Conservation (phyloP, 92 coral and sea anemone species). For the Umimayanthus kanabou region DNA sequence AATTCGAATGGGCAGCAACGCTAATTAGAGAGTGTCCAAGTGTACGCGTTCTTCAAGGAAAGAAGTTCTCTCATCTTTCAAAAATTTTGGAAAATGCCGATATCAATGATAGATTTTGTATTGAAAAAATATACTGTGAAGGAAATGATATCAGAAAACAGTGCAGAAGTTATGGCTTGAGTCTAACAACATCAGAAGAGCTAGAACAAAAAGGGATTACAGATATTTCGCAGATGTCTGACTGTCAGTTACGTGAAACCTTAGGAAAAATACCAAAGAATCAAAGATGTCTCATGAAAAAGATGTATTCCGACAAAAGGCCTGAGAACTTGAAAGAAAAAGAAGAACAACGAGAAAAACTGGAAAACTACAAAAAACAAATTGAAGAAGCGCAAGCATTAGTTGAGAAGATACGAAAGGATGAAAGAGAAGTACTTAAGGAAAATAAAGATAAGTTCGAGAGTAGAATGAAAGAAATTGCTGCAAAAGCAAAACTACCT, state of each 20-base stretch:
- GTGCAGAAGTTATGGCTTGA: constrained; percentile 13
- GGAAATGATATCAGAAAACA: constrained; percentile 12
- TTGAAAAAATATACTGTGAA: constrained; percentile 18
- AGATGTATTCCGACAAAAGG: constrained; percentile 8
- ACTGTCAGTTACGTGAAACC: neutral
- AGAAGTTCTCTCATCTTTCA: neutral
- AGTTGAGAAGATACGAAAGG: neutral
- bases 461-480: neutral
- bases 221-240: neutral
- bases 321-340: neutral
- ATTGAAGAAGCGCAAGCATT: constrained; percentile 3
- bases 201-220: constrained; percentile 1
- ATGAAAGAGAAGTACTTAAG: neutral
- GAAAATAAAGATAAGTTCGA: neutral
- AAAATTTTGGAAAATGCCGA: neutral
- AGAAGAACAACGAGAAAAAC: neutral
- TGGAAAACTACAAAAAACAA: neutral
- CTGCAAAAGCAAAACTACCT: neutral
- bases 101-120: neutral
- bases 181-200: neutral
- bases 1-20: neutral
- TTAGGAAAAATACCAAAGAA: neutral
- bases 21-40: neutral
- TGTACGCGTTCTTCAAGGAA: neutral
- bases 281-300: neutral